phyloP scores from a whole-genome alignment of 1,140 invertebrate species.

The Leptopilina clavipes region DNA sequence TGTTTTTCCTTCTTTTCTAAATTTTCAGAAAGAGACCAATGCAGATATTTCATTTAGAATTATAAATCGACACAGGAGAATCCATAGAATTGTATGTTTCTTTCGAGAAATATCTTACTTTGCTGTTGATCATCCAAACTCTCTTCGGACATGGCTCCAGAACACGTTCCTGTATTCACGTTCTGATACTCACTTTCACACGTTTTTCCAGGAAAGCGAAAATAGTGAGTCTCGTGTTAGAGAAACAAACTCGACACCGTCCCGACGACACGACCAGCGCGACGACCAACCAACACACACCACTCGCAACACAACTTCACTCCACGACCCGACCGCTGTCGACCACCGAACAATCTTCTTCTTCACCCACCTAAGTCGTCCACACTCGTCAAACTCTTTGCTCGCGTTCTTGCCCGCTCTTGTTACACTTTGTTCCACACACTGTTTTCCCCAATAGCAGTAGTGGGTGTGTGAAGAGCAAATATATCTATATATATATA shows the following conservation, averaged over 20 bases:
- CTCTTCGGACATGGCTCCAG: constrained; percentile 76
- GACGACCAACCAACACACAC: not conserved
- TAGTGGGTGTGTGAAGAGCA: not conserved
- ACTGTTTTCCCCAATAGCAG: not conserved
- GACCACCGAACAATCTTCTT: not conserved
- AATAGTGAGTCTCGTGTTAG: constrained; percentile 42
- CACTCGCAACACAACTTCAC: constrained; percentile 8
- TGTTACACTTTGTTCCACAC: not conserved
- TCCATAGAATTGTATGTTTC: not conserved
- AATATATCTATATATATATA: not conserved
- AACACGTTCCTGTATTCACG: constrained; percentile 55
- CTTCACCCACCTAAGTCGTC: not conserved
- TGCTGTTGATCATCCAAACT: constrained; percentile 78
- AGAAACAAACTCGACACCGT: not conserved
- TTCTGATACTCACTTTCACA: constrained; percentile 49
- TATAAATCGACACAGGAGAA: not conserved
- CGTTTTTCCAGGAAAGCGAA: constrained; percentile 49
- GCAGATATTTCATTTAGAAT: too few species aligned
- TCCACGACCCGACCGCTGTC: not conserved
- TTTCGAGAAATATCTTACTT: constrained; percentile 68
- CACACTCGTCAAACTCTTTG: not conserved
- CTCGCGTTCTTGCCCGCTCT: not conserved
- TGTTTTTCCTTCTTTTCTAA: not conserved
- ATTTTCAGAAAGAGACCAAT: too few species aligned
- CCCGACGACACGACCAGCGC: constrained; percentile 9